phyloP scores from a whole-genome alignment of 2,888 invertebrate genomes.

The Ypsolopha scabrella region DNA sequence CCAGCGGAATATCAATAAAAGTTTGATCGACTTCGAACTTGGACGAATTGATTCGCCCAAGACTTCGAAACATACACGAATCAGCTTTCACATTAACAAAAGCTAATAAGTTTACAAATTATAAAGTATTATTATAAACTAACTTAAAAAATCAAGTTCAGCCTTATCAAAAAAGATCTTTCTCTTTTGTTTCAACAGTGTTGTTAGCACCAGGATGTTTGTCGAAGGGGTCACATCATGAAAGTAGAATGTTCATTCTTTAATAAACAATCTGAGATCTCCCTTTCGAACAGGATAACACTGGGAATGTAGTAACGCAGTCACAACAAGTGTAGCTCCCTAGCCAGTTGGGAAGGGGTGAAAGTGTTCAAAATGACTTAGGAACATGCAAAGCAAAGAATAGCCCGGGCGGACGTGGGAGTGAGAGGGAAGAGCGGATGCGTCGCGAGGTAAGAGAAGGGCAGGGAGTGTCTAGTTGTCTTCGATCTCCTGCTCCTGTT shows the following conservation, averaged over 20 bases:
- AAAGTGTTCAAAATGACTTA: slow-evolving; percentile 29
- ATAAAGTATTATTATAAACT: slow-evolving; percentile 45
- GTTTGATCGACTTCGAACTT: slow-evolving; percentile 61
- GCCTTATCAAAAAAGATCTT: slow-evolving; percentile 68
- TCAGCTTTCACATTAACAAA: slow-evolving; percentile 42
- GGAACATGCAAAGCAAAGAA: slow-evolving; percentile 24
- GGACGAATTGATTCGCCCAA: too few species aligned
- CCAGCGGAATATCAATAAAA: slow-evolving; percentile 59
- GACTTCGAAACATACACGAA: slow-evolving; percentile 54
- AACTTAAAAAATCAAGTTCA: slow-evolving; percentile 63
- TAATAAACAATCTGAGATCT: slow-evolving; percentile 54
- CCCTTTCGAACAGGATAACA: slow-evolving; percentile 56
- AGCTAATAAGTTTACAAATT: slow-evolving; percentile 53
- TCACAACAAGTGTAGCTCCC: slow-evolving; percentile 34
- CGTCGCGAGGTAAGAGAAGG: slow-evolving; percentile 13
- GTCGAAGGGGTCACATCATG: slow-evolving; percentile 54
- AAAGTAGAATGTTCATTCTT: slow-evolving; percentile 37
- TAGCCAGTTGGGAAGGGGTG: slow-evolving; percentile 22
- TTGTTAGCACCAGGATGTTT: slow-evolving; percentile 38
- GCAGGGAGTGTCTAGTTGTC: slow-evolving; percentile 51
- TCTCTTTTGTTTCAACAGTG: slow-evolving; percentile 53
- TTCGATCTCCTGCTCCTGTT: slow-evolving; percentile 79
- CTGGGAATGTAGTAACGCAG: slow-evolving; percentile 55
- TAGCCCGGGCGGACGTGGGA: slow-evolving; percentile 22
- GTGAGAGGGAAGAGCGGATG: slow-evolving; percentile 18